Evolutionary conservation across 2,113 vertebrate genomes (phyloP), one percentile per base, ranked within the genome.

Genomic region (Galbula dea): DNA sequence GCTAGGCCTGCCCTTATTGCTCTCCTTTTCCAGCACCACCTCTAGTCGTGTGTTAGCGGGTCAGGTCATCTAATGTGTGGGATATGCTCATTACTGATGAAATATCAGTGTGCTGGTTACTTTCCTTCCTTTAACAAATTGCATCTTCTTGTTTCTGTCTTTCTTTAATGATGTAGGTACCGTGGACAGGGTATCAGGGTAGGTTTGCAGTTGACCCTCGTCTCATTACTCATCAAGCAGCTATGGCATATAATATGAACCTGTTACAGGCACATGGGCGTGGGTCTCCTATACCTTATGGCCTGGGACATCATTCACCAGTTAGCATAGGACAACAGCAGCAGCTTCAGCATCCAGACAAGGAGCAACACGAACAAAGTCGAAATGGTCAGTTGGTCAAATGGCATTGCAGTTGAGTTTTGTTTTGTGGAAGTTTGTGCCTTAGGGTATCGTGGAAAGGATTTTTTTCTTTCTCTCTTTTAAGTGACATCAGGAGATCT

Each of bases 211-310:
- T 99, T 94, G 99, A 99, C 94, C 99, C 99, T 91, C 98, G 99
- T 66, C 97, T 99, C 97, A 99, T 99, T 97, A 99, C 98, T 85
- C 99, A 99, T 79, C 99, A 98, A 88, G 99, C 99, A 93, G 98
- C 99, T n/a, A 98, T 99, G 99, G 99, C 99, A 67, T 99, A 99
- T 97, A 99, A 99, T 93, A 98, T 99, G 96, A 99, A 99, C 97
- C 97, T 99, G 82, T 96, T 99, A 78, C 99, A 99, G 92, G 97
- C 99, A 13, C 98, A 99, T 37, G 99, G 98, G 86, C 98, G 99
- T 67, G 98, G 98, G 30, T 99, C 99, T 10, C 99, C 99, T 32
- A 98, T 99, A 72, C 98, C 99, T 11, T 99, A 99, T 23, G 98
- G 98, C 32, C 98, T 99, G 69, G 97, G 98, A 74, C 99, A 99